Conservation (phyloP, 2,888 invertebrate species). For the Hedya salicella region DNA sequence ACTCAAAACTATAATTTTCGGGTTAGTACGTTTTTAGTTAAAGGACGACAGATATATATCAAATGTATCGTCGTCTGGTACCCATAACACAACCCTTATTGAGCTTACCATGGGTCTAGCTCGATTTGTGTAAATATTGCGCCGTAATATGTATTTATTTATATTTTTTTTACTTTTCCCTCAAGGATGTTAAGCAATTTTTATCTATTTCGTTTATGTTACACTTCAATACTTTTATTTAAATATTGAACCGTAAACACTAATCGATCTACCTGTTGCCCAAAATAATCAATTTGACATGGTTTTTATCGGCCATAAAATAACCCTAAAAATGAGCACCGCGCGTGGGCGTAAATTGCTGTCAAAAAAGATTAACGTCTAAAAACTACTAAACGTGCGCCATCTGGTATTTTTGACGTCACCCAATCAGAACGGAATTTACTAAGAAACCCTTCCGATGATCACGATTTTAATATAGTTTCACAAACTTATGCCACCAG, state of each 20-base stretch:
- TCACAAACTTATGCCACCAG: slow-evolving; percentile 16
- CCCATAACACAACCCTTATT: no score
- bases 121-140: no score
- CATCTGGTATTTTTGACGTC: slow-evolving; percentile 63
- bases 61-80: no score
- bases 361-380: slow-evolving; percentile 29
- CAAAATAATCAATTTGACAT: slow-evolving; percentile 28
- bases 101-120: no score
- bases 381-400: slow-evolving; percentile 37
- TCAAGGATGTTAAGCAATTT: no score
- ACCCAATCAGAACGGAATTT: slow-evolving; percentile 67
- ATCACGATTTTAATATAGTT: slow-evolving; percentile 56
- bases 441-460: slow-evolving; percentile 60
- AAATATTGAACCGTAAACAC: slow-evolving; percentile 7
- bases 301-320: slow-evolving; percentile 30
- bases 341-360: slow-evolving; percentile 38
- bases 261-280: slow-evolving; percentile 8
- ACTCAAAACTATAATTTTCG: no score
- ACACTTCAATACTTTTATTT: no score
- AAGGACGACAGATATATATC: no score
- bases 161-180: no score
- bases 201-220: no score
- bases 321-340: slow-evolving; percentile 19
- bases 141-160: no score
- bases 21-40: no score